phyloP scores from a whole-genome alignment of 1,140 invertebrate genomes.

The Gonatopus flavifemur region DNA sequence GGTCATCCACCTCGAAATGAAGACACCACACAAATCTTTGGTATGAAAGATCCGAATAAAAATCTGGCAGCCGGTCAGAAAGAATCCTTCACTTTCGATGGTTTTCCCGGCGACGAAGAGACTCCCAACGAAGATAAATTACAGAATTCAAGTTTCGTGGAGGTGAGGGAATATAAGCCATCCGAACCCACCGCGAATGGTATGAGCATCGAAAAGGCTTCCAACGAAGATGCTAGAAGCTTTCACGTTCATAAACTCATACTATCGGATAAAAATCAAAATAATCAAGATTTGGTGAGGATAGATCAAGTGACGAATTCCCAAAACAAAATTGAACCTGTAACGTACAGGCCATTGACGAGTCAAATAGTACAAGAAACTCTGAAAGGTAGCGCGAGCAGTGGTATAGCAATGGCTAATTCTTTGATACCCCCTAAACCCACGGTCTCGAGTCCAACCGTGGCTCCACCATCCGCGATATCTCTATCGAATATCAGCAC shows the following conservation, averaged over 20 bases:
- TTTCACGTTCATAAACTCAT: constrained; percentile 39
- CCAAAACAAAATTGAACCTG: constrained; percentile 22
- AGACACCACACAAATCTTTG: constrained; percentile 19
- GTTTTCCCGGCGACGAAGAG: constrained; percentile 42
- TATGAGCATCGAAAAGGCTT: constrained; percentile 29
- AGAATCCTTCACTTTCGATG: constrained; percentile 41
- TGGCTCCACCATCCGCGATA: neutral
- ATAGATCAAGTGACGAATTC: constrained; percentile 22
- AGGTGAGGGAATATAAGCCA: constrained; percentile 37
- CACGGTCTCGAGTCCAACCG: constrained; percentile 36
- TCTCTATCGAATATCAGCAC: constrained; percentile 34
- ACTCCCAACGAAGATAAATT: constrained; percentile 49
- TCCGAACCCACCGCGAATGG: constrained; percentile 21
- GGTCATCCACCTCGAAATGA: constrained; percentile 6
- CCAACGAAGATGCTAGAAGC: constrained; percentile 29
- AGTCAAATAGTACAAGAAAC: constrained; percentile 33
- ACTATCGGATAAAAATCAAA: constrained; percentile 28
- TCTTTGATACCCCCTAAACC: constrained; percentile 39
- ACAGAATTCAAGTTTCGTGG: constrained; percentile 51
- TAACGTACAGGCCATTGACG: constrained; percentile 26
- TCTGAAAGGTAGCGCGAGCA: constrained; percentile 41
- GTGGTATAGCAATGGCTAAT: constrained; percentile 40
- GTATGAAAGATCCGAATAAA: constrained; percentile 35
- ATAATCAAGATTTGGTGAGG: constrained; percentile 13
- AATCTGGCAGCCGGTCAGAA: constrained; percentile 27